These are phyloP conservation scores for Sialia sialis DNA, from an alignment of 2,113 vertebrate species.

Conservation along the genomic window DNA sequence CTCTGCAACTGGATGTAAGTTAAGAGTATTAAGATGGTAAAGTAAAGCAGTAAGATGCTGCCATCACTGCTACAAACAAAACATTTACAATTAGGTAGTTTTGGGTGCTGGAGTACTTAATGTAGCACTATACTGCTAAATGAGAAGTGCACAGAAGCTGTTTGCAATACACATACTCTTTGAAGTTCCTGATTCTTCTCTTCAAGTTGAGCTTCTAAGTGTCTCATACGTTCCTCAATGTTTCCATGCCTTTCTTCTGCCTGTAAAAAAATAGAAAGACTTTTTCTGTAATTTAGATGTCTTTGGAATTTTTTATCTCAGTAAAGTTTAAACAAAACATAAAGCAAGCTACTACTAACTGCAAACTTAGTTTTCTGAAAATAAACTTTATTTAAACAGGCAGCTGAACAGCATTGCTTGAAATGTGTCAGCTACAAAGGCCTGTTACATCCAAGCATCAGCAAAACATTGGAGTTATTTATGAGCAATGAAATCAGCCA, in stretches of 20 bases:
- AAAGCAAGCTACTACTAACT: slow-evolving; percentile 87
- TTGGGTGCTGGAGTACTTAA: not conserved
- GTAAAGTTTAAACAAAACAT: slow-evolving; percentile 74
- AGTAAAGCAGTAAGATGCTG: not conserved
- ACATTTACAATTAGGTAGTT: not conserved
- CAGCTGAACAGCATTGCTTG: slow-evolving; percentile 87
- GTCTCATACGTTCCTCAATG: slow-evolving; percentile 97
- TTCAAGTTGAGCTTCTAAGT: slow-evolving; percentile 96
- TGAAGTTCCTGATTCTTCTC: slow-evolving; percentile 99
- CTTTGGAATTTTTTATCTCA: not conserved
- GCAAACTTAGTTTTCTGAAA: slow-evolving; percentile 77
- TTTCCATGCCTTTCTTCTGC: slow-evolving; percentile 98
- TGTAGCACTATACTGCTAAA: not conserved
- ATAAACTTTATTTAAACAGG: slow-evolving; percentile 80
- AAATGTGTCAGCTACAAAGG: slow-evolving; percentile 85
- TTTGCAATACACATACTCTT: slow-evolving; percentile 77
- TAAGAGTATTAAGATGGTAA: not conserved
- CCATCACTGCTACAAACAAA: not conserved
- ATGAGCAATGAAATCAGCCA: slow-evolving; percentile 88
- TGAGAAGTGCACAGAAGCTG: not conserved
- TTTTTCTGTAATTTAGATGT: slow-evolving; percentile 49
- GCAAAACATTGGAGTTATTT: slow-evolving; percentile 79
- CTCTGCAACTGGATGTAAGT: not conserved
- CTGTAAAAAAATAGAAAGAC: slow-evolving; percentile 74
- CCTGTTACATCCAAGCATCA: slow-evolving; percentile 83